Evolutionary conservation across 2,888 invertebrate genomes (phyloP), one percentile per base, ranked within the genome.

Genomic region (Coleophora flavipennella): DNA sequence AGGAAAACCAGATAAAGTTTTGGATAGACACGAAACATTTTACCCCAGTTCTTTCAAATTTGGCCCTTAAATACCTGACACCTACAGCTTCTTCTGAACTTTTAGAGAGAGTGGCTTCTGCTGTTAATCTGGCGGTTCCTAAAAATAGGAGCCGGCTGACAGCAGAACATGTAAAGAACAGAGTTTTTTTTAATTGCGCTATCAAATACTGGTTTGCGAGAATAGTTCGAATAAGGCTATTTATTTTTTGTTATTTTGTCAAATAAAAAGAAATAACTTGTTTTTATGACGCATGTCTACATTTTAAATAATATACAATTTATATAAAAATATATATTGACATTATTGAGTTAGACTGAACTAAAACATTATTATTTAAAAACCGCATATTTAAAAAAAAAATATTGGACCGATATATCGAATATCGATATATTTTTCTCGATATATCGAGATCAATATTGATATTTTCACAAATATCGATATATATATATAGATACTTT

Each of bases 121-220:
- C 40, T 11, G 40, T 43, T 25, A 40, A 40, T 43, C 35, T 40
- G 1, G 38, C 40, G n/a, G 43, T 40, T 25, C 41, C 41, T 28
- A 41, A 41, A 13, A 39, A 42, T 13, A 39, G 42, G 29, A 48
- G 45, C 29, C 42, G 41, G 33, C 38, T 41, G 3, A 48, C 55
- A 50, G 51, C 41, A 28, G 50, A 51, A 40, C 54, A 52, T 38
- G 39, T 50, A 39, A 49, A 54, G 13, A 34, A 40, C 31, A 50
- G 50, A 47, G 51, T n/a, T 50, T 42, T 44, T 55, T 38, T 41
- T 50, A 20, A 36, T 43, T 37, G 42, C 50, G n/a, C 26, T 46
- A 42, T 42, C 44, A 35, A 40, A 48, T 38, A 38, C 31, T 31
- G 31, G 31, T 31, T 31, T 31, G 31, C 31, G n/a, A n/a, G 31